Conservation (phyloP, 2,113 vertebrate species). For the Leiothrix lutea region DNA sequence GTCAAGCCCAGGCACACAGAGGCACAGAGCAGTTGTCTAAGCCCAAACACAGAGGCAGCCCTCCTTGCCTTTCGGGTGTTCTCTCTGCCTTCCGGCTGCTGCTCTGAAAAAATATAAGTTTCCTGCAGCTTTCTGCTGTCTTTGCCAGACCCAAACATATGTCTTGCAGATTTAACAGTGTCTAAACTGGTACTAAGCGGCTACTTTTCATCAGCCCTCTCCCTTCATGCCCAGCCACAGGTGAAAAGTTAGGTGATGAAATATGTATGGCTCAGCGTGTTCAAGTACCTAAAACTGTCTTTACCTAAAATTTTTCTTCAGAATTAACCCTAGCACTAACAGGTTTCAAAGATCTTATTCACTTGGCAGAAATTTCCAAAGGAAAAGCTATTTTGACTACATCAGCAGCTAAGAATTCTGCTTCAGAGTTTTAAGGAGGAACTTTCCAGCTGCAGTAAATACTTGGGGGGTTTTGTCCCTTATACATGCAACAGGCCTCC, state of each 20-base stretch:
- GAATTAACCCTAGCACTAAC: not conserved
- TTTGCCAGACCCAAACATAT: not conserved
- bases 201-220: not conserved
- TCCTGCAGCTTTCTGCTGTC: not conserved
- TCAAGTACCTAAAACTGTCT: not conserved
- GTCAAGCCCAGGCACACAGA: not conserved
- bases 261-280: not conserved
- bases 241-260: not conserved
- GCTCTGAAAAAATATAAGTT: not conserved
- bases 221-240: not conserved
- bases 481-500: not conserved
- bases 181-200: not conserved
- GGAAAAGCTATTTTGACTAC: conserved; percentile 2
- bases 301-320: not conserved
- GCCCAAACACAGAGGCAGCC: not conserved
- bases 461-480: not conserved
- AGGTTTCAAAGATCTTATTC: not conserved
- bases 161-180: not conserved
- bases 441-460: not conserved
- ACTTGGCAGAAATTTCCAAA: not conserved
- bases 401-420: conserved; percentile 37
- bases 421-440: not conserved
- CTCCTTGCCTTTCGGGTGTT: not conserved
- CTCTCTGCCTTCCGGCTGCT: not conserved
- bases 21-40: not conserved